phyloP scores from a whole-genome alignment of 2,113 vertebrate species.

The Tragelaphus buxtoni region DNA sequence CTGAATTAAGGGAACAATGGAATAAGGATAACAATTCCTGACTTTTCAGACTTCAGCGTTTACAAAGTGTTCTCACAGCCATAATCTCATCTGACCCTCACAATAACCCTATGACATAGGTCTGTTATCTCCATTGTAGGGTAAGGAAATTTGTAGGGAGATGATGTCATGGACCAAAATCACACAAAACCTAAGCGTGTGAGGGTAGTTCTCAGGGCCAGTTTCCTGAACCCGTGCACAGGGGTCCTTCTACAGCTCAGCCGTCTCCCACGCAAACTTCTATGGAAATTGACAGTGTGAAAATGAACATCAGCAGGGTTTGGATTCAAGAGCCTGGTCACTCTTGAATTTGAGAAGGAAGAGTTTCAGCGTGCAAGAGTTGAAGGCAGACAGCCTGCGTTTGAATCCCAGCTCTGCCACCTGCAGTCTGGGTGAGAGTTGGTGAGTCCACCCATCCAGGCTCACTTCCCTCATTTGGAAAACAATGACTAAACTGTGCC shows the following conservation, averaged over 20 bases:
- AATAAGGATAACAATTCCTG: constrained; percentile 51
- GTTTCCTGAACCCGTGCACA: background rate
- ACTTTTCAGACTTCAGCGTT: background rate
- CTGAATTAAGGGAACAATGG: constrained; percentile 56
- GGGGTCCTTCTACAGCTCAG: background rate
- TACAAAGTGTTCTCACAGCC: background rate
- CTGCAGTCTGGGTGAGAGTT: background rate
- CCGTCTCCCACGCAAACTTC: background rate
- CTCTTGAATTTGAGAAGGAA: background rate
- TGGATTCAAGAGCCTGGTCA: background rate
- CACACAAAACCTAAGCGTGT: background rate
- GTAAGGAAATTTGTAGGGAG: constrained; percentile 35
- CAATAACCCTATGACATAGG: background rate
- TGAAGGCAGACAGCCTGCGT: background rate
- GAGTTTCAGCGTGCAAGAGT: background rate
- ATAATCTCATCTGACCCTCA: constrained; percentile 25
- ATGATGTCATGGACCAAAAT: background rate
- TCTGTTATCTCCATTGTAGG: background rate
- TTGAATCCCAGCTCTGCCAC: background rate
- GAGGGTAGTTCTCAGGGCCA: background rate
- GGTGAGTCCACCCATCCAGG: background rate
- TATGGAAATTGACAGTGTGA: background rate
- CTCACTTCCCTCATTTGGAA: background rate
- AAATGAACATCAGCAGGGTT: background rate
- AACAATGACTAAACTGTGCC: background rate